phyloP scores from a whole-genome alignment of 2,888 invertebrate genomes.

The Stenodema calcarata region DNA sequence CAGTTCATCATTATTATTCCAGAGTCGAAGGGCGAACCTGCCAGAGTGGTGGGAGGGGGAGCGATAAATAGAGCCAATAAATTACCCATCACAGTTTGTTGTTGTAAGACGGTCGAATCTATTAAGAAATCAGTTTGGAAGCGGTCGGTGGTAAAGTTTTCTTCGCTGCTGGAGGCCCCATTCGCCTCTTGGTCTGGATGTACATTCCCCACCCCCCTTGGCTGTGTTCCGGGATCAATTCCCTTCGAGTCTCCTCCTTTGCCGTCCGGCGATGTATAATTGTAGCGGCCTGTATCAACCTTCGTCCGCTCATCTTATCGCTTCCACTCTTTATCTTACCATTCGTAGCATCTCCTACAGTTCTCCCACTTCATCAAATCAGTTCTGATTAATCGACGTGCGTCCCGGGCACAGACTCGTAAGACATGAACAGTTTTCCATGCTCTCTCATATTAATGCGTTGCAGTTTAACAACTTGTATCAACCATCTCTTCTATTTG shows the following conservation, averaged over 20 bases:
- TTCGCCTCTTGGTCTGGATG: not conserved
- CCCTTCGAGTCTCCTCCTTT: not conserved
- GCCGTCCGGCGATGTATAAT: slow-evolving; percentile 15
- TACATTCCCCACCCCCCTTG: not conserved
- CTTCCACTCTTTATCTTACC: slow-evolving; percentile 18
- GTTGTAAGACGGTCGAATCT: slow-evolving; percentile 36
- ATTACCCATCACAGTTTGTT: slow-evolving; percentile 22
- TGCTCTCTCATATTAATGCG: not conserved
- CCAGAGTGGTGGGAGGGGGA: not conserved
- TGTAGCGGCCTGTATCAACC: slow-evolving; percentile 16
- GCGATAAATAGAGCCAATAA: slow-evolving; percentile 37
- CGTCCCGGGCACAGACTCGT: not conserved
- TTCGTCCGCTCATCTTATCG: not conserved
- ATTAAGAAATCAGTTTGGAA: slow-evolving; percentile 41
- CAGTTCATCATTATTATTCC: not conserved
- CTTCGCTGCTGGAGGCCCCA: slow-evolving; percentile 25
- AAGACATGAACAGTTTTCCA: not conserved
- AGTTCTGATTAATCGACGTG: slow-evolving; percentile 2
- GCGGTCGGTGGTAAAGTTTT: slow-evolving; percentile 37
- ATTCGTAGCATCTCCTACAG: not conserved
- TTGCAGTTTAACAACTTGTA: too few species aligned
- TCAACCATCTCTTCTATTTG: too few species aligned
- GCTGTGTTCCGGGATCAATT: not conserved
- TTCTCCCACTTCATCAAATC: slow-evolving; percentile 13
- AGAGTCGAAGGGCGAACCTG: not conserved